Conservation (phyloP, 2,113 vertebrate species). For the Lepus europaeus region DNA sequence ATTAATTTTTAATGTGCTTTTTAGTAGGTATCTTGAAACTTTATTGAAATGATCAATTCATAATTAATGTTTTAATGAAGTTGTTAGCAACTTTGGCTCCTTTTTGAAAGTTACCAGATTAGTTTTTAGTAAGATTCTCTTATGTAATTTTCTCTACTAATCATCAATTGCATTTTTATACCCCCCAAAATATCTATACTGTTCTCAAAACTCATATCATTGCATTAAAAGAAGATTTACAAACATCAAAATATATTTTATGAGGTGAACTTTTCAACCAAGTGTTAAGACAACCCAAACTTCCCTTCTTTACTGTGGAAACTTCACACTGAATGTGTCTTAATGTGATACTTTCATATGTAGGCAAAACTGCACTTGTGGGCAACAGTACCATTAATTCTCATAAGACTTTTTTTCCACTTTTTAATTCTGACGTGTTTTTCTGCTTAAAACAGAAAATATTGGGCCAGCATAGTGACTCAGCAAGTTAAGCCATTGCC, state of each 20-base stretch:
- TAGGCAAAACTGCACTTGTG: conserved; percentile 16
- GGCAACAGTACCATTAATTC: neutral
- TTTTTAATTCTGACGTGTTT: conserved; percentile 45
- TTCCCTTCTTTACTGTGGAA: conserved; percentile 48
- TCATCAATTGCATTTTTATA: conserved; percentile 12
- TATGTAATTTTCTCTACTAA: conserved; percentile 18
- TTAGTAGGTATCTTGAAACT: conserved; percentile 48
- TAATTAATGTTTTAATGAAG: conserved; percentile 42
- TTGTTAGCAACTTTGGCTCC: neutral
- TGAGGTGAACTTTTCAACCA: conserved; percentile 44
- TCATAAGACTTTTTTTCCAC: neutral
- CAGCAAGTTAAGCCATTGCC: too few relatives aligned
- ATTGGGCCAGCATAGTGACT: too few relatives aligned
- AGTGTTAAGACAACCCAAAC: neutral
- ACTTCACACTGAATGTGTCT: neutral
- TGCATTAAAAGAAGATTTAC: conserved; percentile 20
- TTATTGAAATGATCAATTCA: neutral
- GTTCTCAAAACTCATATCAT: neutral
- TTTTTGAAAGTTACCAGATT: conserved; percentile 49
- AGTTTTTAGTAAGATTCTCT: conserved; percentile 19
- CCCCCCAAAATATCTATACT: neutral
- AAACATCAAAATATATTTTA: conserved; percentile 28
- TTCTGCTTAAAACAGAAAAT: conserved; percentile 45
- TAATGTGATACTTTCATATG: neutral
- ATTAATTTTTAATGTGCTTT: conserved; percentile 3